Evolutionary conservation across 2,888 invertebrate species (phyloP), one percentile per base, ranked within the genome.

Genomic region (Poecilobothrus nobilitatus): DNA sequence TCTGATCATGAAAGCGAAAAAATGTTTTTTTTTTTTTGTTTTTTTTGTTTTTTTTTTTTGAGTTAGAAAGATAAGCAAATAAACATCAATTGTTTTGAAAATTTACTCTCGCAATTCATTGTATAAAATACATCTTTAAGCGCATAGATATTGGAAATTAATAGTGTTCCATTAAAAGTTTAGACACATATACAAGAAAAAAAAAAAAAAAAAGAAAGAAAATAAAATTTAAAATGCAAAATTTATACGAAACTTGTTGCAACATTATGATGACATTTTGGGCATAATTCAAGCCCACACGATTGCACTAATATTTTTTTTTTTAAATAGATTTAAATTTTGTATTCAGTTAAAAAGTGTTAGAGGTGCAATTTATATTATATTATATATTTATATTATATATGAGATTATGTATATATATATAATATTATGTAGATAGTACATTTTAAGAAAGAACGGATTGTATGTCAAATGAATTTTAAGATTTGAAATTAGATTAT

Each of bases 261-360:
- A 53, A 53, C 53, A 53, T 53, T 53, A 53, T 53, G 53, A 53
- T 53, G 53, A 53, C 53, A 53, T 53, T 53, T 53, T 9, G 53
- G 53, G 53, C 53, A 53, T 53, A 53, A 53, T 53, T 53, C 53
- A 53, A 53, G 53, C 53, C 53, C 53, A 53, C 53, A 15, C 53
- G 15, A 53, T 53, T 53, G 53, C 53, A 53, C 53, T 15, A 53
- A 53, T 53, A 53, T 53, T 53, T 9, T 15, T 12, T 53, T 15
- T 12, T 53, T 53, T 2, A 53, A 18, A 53, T 9, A 53, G 53
- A 53, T 53, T 53, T 53, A 53, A 53, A 53, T 53, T 15, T 53
- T n/a, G n/a, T 53, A 53, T 53, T n/a, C 12, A 53, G 53, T 53
- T 53, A 18, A 53, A 53, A 53, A 12, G 15, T 18, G n/a, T 18